A percentile compares a stretch with the other conserved stretches of the same genome.
Conservation (phyloP, 2,797 vertebrate species). For the Crenichthys baileyi region DNA sequence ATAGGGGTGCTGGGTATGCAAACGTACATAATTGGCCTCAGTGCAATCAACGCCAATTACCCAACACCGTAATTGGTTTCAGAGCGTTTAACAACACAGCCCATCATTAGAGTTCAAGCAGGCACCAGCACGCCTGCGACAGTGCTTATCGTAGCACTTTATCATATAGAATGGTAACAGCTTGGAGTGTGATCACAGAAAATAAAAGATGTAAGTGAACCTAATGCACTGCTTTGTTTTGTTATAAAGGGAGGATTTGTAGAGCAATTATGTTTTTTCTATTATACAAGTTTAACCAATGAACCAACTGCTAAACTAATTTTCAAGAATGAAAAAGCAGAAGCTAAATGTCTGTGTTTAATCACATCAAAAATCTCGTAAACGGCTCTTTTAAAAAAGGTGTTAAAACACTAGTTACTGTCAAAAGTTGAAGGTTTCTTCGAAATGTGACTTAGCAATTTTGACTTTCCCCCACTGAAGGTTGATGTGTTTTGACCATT, state of each 20-base stretch:
- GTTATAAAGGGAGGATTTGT: background rate
- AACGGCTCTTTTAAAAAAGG: too few species aligned
- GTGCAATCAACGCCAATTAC: constrained; percentile 79
- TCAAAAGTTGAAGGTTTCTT: too few species aligned
- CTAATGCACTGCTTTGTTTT: constrained; percentile 13
- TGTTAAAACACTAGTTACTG: background rate
- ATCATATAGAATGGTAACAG: constrained; percentile 48
- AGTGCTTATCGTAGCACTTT: constrained; percentile 68
- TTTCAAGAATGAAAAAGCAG: background rate
- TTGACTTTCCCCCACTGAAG: too few species aligned
- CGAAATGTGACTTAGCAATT: too few species aligned
- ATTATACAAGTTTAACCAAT: background rate
- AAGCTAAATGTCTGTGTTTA: background rate
- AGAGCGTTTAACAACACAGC: constrained; percentile 71
- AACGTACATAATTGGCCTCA: constrained; percentile 73
- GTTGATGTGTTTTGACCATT: background rate
- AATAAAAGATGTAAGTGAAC: constrained; percentile 23
- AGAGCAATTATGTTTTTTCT: background rate
- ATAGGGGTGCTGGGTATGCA: constrained; percentile 57
- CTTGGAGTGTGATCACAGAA: constrained; percentile 41
- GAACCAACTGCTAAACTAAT: background rate
- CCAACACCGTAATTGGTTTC: constrained; percentile 68
- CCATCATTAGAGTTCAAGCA: constrained; percentile 67
- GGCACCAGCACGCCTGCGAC: constrained; percentile 69
- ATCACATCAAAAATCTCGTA: background rate